Percentiles rank a stretch among this genome's conserved stretches.
Evolutionary conservation across 2,888 invertebrate genomes (phyloP).

Genomic region (Galerucella nymphaeae): DNA sequence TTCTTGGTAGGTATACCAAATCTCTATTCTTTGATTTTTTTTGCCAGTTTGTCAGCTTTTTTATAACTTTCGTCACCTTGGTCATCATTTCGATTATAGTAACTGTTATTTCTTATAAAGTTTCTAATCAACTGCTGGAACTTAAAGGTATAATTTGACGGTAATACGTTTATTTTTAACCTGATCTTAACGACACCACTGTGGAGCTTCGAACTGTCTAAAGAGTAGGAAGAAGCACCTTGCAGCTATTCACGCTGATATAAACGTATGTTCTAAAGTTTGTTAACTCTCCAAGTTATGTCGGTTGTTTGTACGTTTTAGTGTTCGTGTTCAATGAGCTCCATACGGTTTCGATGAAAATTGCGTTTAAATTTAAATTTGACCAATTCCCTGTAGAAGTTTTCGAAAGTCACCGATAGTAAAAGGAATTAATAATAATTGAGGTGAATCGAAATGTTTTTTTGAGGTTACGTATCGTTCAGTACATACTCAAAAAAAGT

Average conservation of each 20-base stretch:
- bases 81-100: no score
- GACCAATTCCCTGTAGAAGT: slow-evolving; percentile 1
- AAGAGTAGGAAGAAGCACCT: slow-evolving; percentile 16
- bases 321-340: slow-evolving; percentile 15
- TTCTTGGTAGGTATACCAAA: no score
- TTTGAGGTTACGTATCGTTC: not conserved
- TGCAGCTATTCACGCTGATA: slow-evolving; percentile 16
- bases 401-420: not conserved
- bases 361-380: slow-evolving; percentile 12
- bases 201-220: slow-evolving; percentile 1
- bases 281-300: slow-evolving; percentile 13
- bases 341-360: slow-evolving; percentile 11
- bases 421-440: not conserved
- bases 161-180: not conserved
- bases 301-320: not conserved
- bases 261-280: slow-evolving; percentile 19
- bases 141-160: no score
- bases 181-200: not conserved
- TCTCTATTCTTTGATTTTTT: no score
- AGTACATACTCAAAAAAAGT: no score
- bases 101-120: no score
- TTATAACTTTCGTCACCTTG: no score
- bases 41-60: no score
- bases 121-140: no score
- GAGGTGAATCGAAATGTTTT: not conserved